phyloP scores from a whole-genome alignment of 2,888 invertebrate genomes.

The Ennomos fuscantarius region DNA sequence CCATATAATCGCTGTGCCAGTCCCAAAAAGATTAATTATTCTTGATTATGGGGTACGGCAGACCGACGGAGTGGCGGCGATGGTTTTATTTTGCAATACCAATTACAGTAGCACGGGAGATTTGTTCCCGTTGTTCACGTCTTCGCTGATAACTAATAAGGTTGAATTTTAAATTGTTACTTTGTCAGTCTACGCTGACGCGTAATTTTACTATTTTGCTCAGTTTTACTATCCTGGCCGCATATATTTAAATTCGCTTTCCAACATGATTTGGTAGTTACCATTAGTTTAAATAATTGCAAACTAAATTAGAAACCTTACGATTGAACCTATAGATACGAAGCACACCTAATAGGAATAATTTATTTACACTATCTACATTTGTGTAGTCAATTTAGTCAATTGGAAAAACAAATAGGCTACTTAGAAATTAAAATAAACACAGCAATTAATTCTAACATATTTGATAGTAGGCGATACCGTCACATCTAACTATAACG shows the following conservation, averaged over 20 bases:
- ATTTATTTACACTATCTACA: slow-evolving; percentile 22
- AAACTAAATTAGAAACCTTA: slow-evolving; percentile 5
- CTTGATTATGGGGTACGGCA: no score
- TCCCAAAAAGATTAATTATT: no score
- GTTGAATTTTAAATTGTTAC: no score
- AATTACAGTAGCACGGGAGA: no score
- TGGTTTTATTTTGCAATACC: no score
- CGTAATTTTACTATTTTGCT: no score
- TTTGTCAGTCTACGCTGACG: no score
- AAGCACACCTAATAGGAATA: not conserved
- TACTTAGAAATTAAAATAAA: slow-evolving; percentile 5
- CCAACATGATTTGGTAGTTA: slow-evolving; percentile 3
- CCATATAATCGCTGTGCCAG: no score
- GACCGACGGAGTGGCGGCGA: no score
- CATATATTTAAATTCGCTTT: not conserved
- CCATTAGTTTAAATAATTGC: not conserved
- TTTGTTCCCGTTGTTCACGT: no score
- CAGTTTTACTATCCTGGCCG: not conserved
- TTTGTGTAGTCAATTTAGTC: slow-evolving; percentile 14
- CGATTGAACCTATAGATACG: slow-evolving; percentile 1
- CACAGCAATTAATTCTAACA: not conserved
- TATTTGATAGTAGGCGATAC: not conserved
- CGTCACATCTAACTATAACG: not conserved
- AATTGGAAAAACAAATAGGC: slow-evolving; percentile 9
- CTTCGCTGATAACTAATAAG: no score